Evolutionary conservation across 1,140 invertebrate genomes (phyloP), one percentile per base, ranked within the genome.

Genomic region (Formica exsecta): DNA sequence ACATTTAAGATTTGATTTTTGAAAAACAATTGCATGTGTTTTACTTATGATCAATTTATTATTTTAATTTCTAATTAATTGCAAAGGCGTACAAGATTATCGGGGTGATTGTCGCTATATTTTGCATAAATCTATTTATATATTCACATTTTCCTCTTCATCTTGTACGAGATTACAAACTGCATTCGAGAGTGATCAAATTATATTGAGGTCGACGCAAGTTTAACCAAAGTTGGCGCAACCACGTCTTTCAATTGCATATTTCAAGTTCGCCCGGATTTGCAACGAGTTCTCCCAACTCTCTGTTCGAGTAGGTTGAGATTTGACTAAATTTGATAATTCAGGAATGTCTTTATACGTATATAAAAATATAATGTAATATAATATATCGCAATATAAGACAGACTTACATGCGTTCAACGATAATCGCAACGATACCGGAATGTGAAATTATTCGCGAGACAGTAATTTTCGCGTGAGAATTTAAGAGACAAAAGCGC

Each of bases 201-300:
- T 32, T 68, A 25, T 41, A 80, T 80, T 44, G 64, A 57, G 76
- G 76, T 80, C 76, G 76, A 19, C 32, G 32, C 64, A 70, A 80
- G 76, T 80, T 80, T 68, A 54, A 16, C 22, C 16, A n/a, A 70
- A 68, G 41, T 80, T 80, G 36, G 32, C 44, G 64, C 64, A 32
- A 22, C 44, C 64, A 70, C 76, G 76, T 80, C 76, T 80, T 79
- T 79, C 76, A 79, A 79, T 68, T 79, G 41, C 62, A 79, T 54
- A 79, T 68, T 68, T 79, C 76, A 79, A 79, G 76, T 79, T 79
- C 62, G 62, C 76, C 29, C 76, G 62, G 38, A 79, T 79, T 76
- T 70, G 65, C 44, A 36, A n/a, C 41, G 64, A 80, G 32, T 80
- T 70, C 1, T 32, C 64, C 22, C 44, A 38, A 54, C 44, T 19